These are phyloP conservation scores for Nephrotoma flavescens DNA, from an alignment of 2,888 invertebrate species.

Conservation along the genomic window DNA sequence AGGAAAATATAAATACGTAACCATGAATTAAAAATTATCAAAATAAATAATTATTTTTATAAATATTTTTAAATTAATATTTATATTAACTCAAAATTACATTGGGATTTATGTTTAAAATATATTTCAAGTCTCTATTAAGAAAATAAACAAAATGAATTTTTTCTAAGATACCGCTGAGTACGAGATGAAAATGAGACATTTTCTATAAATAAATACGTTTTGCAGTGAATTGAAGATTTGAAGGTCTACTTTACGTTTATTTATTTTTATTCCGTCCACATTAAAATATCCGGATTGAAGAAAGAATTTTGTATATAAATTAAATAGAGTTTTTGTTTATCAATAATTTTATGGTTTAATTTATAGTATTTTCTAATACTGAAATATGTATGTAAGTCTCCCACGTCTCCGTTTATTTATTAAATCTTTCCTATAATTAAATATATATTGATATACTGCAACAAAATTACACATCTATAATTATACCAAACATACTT, in stretches of 20 bases:
- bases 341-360: neutral
- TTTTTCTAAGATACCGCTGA: neutral
- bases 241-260: neutral
- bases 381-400: too few relatives aligned
- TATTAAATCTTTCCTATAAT: too few relatives aligned
- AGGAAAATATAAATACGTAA: neutral
- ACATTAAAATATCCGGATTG: neutral
- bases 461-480: neutral
- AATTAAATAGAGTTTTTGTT: neutral
- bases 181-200: neutral
- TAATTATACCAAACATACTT: neutral
- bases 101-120: too few relatives aligned
- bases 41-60: neutral
- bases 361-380: too few relatives aligned
- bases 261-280: neutral
- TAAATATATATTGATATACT: too few relatives aligned
- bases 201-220: neutral
- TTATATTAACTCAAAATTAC: neutral
- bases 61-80: neutral
- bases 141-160: neutral
- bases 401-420: too few relatives aligned
- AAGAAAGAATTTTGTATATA: neutral
- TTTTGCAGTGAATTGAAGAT: neutral
- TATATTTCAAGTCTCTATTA: too few relatives aligned
- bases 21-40: neutral